Base-by-base conservation (phyloP, 2,113 vertebrate species). In the Podarcis raffonei region DNA sequence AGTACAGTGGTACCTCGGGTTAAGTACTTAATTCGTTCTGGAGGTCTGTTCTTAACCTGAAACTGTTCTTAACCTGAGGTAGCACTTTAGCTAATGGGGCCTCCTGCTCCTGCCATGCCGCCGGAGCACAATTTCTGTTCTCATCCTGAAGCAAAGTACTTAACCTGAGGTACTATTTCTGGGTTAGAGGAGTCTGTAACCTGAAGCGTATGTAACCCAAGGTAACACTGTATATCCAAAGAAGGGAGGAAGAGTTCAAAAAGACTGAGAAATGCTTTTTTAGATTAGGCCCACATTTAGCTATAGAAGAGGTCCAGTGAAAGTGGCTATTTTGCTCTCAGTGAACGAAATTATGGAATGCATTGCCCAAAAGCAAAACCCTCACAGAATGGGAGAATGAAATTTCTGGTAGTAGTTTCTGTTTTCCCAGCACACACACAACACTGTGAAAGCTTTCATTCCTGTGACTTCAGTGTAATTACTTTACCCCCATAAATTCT, bases 361-460 rank as follows among this genome's bases (percentile, higher is more conserved):
- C n/a, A 92, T 91, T 90, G 84, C 32, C 86, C 84, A 79, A 68
- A 62, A 62, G 30, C 16, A 62, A 13, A 81, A 32, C 3, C 22
- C 74, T 93, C 66, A 66, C 65, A 90, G 79, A 81, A 65, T 27
- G 23, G 82, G 74, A 93, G 84, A 91, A 57, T 48, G 62, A 72
- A 71, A 90, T 92, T 78, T 94, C 89, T 91, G 62, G 86, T 74
- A 86, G n/a, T 65, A 2, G 18, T 72, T 16, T 91, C 92, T 91
- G 35, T 71, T 92, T 80, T 78, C 77, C 62, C 22, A 0, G 0
- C 53, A 91, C 92, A 89, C 83, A 68, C 77, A 5, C 25, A 25
- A 0, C n/a, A 87, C 90, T 39, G 2, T 30, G 53, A 65, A 77
- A 62, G 57, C 23, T 77, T 90, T 85, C 13, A 42, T 22, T 37